Conservation (phyloP, 2,113 vertebrate species). For the Myxocyprinus asiaticus region DNA sequence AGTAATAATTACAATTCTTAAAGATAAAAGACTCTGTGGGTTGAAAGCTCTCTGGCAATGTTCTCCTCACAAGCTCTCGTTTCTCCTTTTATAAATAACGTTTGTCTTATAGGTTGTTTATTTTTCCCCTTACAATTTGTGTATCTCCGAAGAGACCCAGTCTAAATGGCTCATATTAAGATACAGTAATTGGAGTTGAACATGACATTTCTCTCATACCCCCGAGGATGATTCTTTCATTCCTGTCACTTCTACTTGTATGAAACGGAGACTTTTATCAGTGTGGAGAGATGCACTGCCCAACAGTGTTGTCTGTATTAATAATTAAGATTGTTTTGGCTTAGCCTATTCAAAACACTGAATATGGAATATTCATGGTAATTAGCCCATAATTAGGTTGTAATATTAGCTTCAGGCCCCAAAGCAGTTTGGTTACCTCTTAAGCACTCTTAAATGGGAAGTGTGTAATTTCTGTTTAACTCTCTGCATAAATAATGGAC, state of each 20-base stretch:
- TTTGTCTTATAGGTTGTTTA: not conserved
- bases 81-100: constrained; percentile 5
- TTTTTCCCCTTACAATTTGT: not conserved
- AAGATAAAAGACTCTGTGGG: not conserved
- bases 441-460: no score
- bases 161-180: constrained; percentile 27
- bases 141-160: constrained; percentile 13
- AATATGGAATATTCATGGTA: not conserved
- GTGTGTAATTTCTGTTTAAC: no score
- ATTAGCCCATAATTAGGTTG: not conserved
- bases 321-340: not conserved
- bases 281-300: not conserved
- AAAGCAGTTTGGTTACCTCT: not conserved
- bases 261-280: not conserved
- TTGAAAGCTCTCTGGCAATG: constrained; percentile 1
- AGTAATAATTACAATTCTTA: not conserved
- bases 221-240: not conserved
- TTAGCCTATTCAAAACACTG: not conserved
- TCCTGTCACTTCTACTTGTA: constrained; percentile 4
- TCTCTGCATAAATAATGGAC: no score
- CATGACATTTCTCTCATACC: not conserved
- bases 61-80: not conserved
- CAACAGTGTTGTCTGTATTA: not conserved
- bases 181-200: constrained; percentile 36
- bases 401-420: not conserved